Evolutionary conservation across 2,113 vertebrate species (phyloP).

Genomic region (Ginglymostoma cirratum): DNA sequence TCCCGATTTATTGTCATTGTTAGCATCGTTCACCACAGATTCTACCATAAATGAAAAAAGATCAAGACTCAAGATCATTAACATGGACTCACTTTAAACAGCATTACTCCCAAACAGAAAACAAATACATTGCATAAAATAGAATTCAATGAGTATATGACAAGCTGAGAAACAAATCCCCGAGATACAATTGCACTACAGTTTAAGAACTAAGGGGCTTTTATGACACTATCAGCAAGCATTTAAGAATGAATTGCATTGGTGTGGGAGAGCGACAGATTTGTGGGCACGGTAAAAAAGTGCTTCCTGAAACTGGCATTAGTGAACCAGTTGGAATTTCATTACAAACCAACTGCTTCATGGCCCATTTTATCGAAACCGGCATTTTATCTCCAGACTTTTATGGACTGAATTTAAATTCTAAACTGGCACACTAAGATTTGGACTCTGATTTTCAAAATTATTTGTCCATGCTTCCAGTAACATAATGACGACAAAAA

Average conservation of each 20-base stretch:
- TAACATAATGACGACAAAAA: background rate
- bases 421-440: background rate
- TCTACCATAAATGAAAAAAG: constrained; percentile 59
- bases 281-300: background rate
- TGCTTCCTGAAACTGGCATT: background rate
- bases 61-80: background rate
- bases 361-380: background rate
- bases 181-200: background rate
- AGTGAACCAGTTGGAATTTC: background rate
- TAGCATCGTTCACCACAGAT: constrained; percentile 86
- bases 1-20: constrained; percentile 84
- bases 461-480: background rate
- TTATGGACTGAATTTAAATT: background rate
- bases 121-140: background rate
- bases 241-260: background rate
- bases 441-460: background rate
- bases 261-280: background rate
- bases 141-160: background rate
- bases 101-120: background rate
- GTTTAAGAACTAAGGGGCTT: background rate
- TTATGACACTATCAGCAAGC: background rate
- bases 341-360: background rate
- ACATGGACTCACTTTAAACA: background rate
- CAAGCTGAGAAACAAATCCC: background rate
- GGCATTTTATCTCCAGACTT: background rate